Evolutionary conservation across 2,888 invertebrate species (phyloP), one percentile per base, ranked within the genome.

Genomic region (Agelastica alni): DNA sequence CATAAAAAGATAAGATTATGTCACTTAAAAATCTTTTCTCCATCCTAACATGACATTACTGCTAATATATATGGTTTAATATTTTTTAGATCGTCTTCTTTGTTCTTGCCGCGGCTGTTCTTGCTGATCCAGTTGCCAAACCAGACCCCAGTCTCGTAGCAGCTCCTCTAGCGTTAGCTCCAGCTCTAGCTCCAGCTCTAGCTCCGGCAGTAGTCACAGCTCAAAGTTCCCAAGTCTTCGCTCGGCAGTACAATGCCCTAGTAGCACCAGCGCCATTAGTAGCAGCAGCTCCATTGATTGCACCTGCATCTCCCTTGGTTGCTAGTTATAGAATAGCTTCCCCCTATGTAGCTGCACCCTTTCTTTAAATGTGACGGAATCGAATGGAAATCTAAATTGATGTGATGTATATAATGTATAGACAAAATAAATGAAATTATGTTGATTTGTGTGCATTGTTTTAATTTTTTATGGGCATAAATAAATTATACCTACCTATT

Each of bases 161-260:
- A 39, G 37, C 37, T 39, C 37, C 31, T 32, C 20, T 32, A 2
- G 45, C 31, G 16, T 30, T 31, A 3, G 31, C 30, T 17, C 31
- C 39, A 13, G 17, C 39, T 5, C 30, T 31, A 3, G 31, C 30
- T 17, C 31, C 39, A 13, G 17, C 39, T 5, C 6, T 71, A n/a
- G 69, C 71, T 30, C 70, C 72, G 30, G 70, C 70, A 17, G 62
- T 83, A 60, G 84, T 85, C 9, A 85, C 86, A 0, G 83, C 86
- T 1, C 81, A 82, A 66, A 85, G 86, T 74, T 83, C 83, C 6
- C 85, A 86, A 71, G 81, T 81, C 1, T 72, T 84, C 6, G 82
- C 81, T 6, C 78, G 83, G 28, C 66, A 67, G 6, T 39, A 68
- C 6, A 39, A 39, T 12, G 37, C 37, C 9, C 20, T 39, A 39